These are phyloP conservation scores for Bugula neritina DNA, from an alignment of 2,888 invertebrate species.

Conservation along the genomic window DNA sequence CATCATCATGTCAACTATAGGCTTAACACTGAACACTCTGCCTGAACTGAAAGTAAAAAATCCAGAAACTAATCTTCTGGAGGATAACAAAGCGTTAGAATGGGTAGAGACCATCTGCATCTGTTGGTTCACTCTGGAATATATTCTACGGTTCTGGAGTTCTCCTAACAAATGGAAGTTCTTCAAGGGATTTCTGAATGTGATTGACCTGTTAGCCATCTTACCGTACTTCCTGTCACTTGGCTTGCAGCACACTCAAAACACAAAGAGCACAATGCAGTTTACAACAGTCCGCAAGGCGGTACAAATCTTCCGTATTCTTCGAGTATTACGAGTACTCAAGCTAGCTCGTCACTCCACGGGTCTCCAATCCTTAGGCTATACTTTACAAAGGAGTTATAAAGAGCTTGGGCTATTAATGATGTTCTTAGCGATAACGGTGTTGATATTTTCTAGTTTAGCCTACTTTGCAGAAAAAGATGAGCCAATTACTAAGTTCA, in stretches of 20 bases:
- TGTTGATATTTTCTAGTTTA: slow-evolving; percentile 51
- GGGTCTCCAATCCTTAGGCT: slow-evolving; percentile 27
- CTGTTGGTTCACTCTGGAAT: slow-evolving; percentile 48
- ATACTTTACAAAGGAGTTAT: slow-evolving; percentile 27
- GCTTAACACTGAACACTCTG: slow-evolving; percentile 93
- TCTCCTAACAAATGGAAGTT: slow-evolving; percentile 43
- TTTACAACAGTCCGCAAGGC: slow-evolving; percentile 54
- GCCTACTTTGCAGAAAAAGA: slow-evolving; percentile 52
- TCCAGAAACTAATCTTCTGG: slow-evolving; percentile 30
- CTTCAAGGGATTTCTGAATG: slow-evolving; percentile 45
- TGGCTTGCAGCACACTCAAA: slow-evolving; percentile 72
- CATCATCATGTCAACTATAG: slow-evolving; percentile 95
- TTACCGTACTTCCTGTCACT: slow-evolving; percentile 57
- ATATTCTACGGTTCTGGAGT: slow-evolving; percentile 43
- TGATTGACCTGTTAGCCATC: slow-evolving; percentile 48
- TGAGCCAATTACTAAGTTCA: slow-evolving; percentile 37
- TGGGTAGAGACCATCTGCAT: slow-evolving; percentile 48
- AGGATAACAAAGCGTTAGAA: slow-evolving; percentile 38
- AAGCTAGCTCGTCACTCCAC: slow-evolving; percentile 27
- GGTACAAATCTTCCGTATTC: slow-evolving; percentile 89
- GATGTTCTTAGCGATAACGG: slow-evolving; percentile 51
- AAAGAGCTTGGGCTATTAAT: slow-evolving; percentile 51
- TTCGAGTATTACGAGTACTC: slow-evolving; percentile 32
- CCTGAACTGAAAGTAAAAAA: slow-evolving; percentile 75
- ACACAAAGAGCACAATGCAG: slow-evolving; percentile 27